Base-by-base conservation (phyloP, 2,888 invertebrate species). In the Chymomyza amoena region DNA sequence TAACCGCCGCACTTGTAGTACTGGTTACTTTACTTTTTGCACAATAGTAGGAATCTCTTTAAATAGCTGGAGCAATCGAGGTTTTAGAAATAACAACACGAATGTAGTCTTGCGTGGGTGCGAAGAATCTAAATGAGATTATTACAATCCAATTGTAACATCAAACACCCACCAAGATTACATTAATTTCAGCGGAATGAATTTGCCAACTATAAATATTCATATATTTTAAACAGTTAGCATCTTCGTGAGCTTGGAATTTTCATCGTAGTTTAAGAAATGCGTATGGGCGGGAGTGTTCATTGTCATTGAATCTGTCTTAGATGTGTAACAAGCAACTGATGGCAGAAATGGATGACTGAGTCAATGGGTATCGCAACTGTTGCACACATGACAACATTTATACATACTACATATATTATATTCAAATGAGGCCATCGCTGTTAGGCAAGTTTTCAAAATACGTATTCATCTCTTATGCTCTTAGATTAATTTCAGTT, bases 151-250 rank as follows among this genome's bases (percentile, higher is more conserved):
- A 78, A 79, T 79, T 81, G 74, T 50, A 68, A 70, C n/a, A 7
- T 66, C 64, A 66, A 54, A 20, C 66, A 39, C 56, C 54, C 68
- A 62, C 62, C 13, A 15, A 65, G 64, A 84, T 81, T 78, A 85
- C 80, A 80, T 80, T 72, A 78, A 85, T 83, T n/a, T n/a, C 78
- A 80, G 20, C 68, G 61, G 36, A 73, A 81, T 86, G 86, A 84
- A 85, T 66, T 54, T 7, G 61, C 6, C 18, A 18, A 16, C 5
- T 18, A 54, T 54, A 18, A 16, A 54, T 18, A 54, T 20, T 20
- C 60, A 45, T 65, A 68, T 32, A 25, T 25, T 25, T 25, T 25
- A 25, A 25, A 25, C 68, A 57, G 57, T 9, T 57, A 57, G 72
- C 82, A 84, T 67, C 65, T 66, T 68, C 76, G 69, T 76, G 66